Conservation (phyloP, 2,113 vertebrate species). For the Lipotes vexillifer region DNA sequence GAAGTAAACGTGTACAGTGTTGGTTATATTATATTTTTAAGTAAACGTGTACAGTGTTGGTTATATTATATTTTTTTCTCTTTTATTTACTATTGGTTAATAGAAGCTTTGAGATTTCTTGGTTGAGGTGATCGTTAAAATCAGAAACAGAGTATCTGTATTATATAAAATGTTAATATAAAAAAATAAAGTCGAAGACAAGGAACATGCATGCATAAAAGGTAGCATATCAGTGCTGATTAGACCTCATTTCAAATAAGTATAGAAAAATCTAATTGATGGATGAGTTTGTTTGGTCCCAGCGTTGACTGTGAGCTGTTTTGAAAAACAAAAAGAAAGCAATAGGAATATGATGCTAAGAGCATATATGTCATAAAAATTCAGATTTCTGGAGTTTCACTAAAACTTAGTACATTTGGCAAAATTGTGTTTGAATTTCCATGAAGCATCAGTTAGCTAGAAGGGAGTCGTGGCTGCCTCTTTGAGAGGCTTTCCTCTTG, state of each 20-base stretch:
- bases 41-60: background rate
- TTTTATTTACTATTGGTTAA: background rate
- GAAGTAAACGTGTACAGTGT: background rate
- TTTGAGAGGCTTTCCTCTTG: background rate
- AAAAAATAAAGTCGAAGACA: background rate
- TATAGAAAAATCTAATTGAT: rapidly evolving
- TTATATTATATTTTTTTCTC: background rate
- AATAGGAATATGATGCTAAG: background rate
- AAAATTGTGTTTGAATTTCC: background rate
- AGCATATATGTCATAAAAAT: background rate
- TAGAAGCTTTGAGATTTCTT: background rate
- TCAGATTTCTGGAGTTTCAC: background rate
- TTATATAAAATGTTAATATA: background rate
- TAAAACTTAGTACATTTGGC: background rate
- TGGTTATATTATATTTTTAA: no score
- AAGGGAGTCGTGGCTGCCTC: no score
- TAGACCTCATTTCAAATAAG: background rate
- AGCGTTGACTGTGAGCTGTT: background rate
- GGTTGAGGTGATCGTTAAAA: background rate
- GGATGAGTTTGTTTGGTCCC: background rate
- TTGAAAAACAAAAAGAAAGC: background rate
- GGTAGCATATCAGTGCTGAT: rapidly evolving
- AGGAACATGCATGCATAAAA: rapidly evolving
- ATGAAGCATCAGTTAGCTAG: rapidly evolving
- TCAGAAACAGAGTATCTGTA: background rate